Percentiles rank a stretch among this genome's conserved stretches.
phyloP scores from a whole-genome alignment of 2,888 invertebrate genomes.

The Euzophera pinguis region DNA sequence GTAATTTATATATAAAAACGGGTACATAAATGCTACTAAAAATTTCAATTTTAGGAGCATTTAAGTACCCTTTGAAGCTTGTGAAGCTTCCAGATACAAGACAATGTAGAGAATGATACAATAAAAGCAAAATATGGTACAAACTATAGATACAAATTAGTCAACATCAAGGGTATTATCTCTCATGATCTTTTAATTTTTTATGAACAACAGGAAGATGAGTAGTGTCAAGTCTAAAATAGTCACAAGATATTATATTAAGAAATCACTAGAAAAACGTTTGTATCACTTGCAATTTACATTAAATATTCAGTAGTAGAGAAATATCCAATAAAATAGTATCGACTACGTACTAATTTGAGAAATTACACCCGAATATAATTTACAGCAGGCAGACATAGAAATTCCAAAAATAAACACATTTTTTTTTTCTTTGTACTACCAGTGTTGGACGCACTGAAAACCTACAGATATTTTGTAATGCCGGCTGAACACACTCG shows the following conservation, averaged over 20 bases:
- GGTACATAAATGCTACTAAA: neutral
- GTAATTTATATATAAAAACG: neutral
- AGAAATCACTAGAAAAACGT: neutral
- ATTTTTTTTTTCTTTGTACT: too few species aligned
- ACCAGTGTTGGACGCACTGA: too few species aligned
- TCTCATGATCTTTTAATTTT: neutral
- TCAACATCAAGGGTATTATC: neutral
- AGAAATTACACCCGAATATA: conserved; percentile 26
- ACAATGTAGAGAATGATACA: too few species aligned
- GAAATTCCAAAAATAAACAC: conserved; percentile 57
- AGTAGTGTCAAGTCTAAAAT: conserved; percentile 23
- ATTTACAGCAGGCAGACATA: too few species aligned
- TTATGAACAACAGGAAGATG: conserved; percentile 34
- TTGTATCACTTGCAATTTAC: neutral
- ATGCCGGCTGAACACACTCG: too few species aligned
- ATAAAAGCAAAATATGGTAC: too few species aligned
- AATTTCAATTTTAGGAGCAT: too few species aligned
- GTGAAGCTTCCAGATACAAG: too few species aligned
- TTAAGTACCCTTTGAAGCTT: too few species aligned
- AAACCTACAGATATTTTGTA: too few species aligned
- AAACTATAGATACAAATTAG: too few species aligned
- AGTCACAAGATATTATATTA: conserved; percentile 14
- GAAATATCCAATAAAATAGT: neutral
- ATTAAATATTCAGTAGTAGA: neutral
- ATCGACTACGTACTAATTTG: conserved; percentile 34